phyloP scores from a whole-genome alignment of 2,113 vertebrate genomes.

The Tyrannus savana region DNA sequence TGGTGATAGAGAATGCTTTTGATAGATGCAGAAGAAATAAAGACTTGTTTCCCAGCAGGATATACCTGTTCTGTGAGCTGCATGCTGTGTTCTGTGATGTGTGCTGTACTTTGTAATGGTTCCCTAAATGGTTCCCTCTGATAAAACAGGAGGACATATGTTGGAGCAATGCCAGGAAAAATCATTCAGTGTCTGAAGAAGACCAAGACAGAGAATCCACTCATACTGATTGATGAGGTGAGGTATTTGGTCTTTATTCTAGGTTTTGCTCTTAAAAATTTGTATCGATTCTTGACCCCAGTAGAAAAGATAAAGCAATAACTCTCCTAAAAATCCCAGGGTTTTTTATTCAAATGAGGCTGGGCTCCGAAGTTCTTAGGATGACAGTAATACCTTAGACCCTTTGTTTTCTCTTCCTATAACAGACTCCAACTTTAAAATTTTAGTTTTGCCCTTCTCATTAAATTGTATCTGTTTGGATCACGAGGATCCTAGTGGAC shows the following conservation, averaged over 20 bases:
- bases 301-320: neutral
- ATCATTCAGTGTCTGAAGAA: slow-evolving; percentile 99
- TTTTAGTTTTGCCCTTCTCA: neutral
- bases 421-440: neutral
- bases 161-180: slow-evolving; percentile 98
- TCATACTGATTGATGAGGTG: slow-evolving; percentile 97
- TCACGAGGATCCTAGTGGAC: neutral
- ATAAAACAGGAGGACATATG: slow-evolving; percentile 90
- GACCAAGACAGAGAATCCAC: slow-evolving; percentile 95
- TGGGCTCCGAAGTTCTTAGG: neutral
- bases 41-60: neutral
- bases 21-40: neutral
- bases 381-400: neutral
- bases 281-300: neutral
- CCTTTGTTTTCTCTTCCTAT: neutral
- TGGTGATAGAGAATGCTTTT: neutral
- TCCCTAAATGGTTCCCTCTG: neutral
- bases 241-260: neutral
- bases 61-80: neutral
- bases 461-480: neutral
- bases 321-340: neutral
- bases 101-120: neutral
- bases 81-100: neutral
- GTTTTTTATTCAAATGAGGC: neutral
- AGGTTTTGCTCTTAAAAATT: neutral